Percentiles rank a stretch among this genome's conserved stretches.
These are phyloP conservation scores for Papio anubis DNA, from an alignment of 2,113 vertebrate genomes.

Conservation along the genomic window DNA sequence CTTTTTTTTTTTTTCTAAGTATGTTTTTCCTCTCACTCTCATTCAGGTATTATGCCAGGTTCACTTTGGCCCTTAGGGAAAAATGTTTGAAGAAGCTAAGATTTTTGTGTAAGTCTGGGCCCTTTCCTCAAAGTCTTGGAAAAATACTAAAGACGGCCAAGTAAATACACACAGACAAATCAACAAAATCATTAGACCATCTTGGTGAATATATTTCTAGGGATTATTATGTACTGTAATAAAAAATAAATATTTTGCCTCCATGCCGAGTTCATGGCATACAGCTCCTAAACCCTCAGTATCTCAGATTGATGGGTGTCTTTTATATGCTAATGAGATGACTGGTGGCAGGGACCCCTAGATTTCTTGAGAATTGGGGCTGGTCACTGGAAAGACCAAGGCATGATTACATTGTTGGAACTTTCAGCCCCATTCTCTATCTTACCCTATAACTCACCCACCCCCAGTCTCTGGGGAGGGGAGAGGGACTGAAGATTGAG, in stretches of 20 bases:
- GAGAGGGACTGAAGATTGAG: background rate
- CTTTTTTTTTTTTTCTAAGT: no score
- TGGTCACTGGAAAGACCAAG: background rate
- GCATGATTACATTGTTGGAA: background rate
- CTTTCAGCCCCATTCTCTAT: background rate
- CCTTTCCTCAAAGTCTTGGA: background rate
- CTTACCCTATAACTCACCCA: background rate
- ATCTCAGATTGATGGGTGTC: background rate
- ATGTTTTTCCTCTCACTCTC: background rate
- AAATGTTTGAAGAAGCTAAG: background rate
- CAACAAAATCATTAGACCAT: background rate
- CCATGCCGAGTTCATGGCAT: background rate
- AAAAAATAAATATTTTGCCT: background rate
- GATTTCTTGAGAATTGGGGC: background rate
- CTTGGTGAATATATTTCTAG: background rate
- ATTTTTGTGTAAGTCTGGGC: background rate
- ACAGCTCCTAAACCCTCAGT: background rate
- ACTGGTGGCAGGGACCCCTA: background rate
- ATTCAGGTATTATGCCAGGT: background rate
- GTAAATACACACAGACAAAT: background rate
- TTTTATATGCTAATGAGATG: background rate
- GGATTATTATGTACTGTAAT: background rate
- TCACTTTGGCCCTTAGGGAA: background rate
- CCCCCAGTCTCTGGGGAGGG: background rate
- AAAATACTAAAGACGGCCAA: background rate